Evolutionary conservation across 2,113 vertebrate species (phyloP).

Genomic region (Heterocephalus glaber): DNA sequence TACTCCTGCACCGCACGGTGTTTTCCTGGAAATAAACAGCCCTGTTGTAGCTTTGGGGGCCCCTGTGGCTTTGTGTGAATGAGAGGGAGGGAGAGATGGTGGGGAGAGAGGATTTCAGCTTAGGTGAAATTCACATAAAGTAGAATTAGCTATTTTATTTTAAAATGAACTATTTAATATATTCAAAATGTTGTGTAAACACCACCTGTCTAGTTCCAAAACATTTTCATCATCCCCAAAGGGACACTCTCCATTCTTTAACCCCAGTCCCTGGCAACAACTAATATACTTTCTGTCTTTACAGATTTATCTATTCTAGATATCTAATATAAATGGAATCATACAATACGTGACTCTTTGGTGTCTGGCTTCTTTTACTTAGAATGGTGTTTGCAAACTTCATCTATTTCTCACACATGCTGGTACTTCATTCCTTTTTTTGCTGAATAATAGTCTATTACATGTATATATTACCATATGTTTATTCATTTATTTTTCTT

Average conservation of each 20-base stretch:
- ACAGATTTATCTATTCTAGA: neutral
- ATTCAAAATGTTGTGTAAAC: neutral
- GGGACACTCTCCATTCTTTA: neutral
- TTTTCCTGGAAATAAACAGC: constrained; percentile 46
- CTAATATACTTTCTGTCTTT: neutral
- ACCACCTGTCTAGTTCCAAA: neutral
- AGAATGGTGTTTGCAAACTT: neutral
- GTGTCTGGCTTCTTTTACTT: neutral
- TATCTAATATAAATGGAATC: neutral
- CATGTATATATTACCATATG: neutral
- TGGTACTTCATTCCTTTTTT: constrained; percentile 3
- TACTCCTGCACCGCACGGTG: neutral
- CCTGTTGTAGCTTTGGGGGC: neutral
- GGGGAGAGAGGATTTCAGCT: neutral
- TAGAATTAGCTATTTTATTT: neutral
- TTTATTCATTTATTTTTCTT: neutral
- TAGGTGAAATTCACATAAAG: constrained; percentile 35
- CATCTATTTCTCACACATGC: neutral
- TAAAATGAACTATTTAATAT: neutral
- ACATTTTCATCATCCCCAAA: neutral
- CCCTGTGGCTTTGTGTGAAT: neutral
- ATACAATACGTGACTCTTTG: neutral
- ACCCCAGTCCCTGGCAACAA: neutral
- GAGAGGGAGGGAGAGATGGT: neutral
- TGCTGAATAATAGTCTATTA: neutral